Conservation (phyloP, 2,113 vertebrate genomes). For the Pangasianodon hypophthalmus region DNA sequence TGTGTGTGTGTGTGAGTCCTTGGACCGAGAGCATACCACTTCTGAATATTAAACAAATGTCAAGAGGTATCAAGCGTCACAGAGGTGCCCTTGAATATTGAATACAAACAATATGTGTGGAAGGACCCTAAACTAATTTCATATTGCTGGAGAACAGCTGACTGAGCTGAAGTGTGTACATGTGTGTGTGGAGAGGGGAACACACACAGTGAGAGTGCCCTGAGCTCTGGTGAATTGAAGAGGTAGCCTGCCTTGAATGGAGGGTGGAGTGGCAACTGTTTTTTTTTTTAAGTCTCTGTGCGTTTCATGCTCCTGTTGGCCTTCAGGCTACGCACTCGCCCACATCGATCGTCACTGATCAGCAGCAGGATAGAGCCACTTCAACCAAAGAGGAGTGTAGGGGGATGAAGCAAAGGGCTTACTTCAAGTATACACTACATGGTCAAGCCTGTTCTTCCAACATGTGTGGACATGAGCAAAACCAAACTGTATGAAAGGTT, state of each 20-base stretch:
- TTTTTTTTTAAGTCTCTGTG: background rate
- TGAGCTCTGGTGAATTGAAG: background rate
- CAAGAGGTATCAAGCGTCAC: constrained; percentile 29
- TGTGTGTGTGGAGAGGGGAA: background rate
- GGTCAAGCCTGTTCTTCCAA: constrained; percentile 28
- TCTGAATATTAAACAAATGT: constrained; percentile 43
- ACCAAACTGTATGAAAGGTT: background rate
- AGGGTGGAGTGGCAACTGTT: background rate
- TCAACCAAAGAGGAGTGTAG: constrained; percentile 45
- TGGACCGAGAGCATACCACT: constrained; percentile 19
- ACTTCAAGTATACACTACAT: constrained; percentile 50
- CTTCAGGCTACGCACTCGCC: constrained; percentile 68
- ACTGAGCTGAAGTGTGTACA: constrained; percentile 19
- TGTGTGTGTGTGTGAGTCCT: constrained; percentile 27
- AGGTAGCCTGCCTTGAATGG: background rate
- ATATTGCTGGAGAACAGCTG: constrained; percentile 29
- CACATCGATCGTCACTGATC: constrained; percentile 69
- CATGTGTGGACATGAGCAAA: background rate
- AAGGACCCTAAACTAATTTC: constrained; percentile 24
- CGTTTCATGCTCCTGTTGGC: constrained; percentile 28
- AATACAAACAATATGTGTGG: constrained; percentile 29
- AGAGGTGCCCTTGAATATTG: constrained; percentile 36
- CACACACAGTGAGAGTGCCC: background rate
- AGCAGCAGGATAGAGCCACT: constrained; percentile 65
- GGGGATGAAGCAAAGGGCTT: constrained; percentile 38